Evolutionary conservation across 1,140 invertebrate species (phyloP), one percentile per base, ranked within the genome.

Genomic region (Xylocopa sonorina): DNA sequence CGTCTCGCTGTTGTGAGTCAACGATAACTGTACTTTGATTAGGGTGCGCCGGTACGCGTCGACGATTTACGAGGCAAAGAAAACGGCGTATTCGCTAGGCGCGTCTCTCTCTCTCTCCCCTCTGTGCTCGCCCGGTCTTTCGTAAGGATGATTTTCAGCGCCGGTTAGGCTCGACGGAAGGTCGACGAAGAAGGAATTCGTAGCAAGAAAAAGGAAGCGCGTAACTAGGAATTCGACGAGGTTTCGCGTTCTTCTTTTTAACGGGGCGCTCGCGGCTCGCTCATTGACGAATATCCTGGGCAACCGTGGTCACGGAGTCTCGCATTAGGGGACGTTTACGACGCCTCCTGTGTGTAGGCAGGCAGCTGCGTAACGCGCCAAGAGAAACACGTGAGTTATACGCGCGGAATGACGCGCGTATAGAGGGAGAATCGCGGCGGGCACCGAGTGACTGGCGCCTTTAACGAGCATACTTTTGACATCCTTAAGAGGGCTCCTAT

Each of bases 401-500:
- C n/a, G 50, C 50, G 50, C 55, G n/a, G n/a, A n/a, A n/a, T n/a
- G n/a, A 74, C 21, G 29, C 38, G 18, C 38, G 24, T 27, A 53
- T 53, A 3, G 51, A 5, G 43, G 6, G 18, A 46, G 63, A 68
- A 68, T 68, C 64, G 64, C 64, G 29, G 46, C 46, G n/a, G n/a
- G 12, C 62, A 60, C n/a, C 57, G 74, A 78, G 68, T 55, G 64
- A 72, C 69, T 78, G 82, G 79, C 84, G 83, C 84, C 79, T 85
- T 85, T 85, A 85, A 85, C 84, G 75, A 82, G 79, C 79, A 46
- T 81, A 72, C 76, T 67, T 86, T 80, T 85, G 69, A 85, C 75
- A 60, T 83, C 78, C 72, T 83, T 75, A 80, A 80, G 66, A 69
- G 64, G 50, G 66, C 63, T 80, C 63, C 55, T 74, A 63, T 77